phyloP scores from a whole-genome alignment of 2,797 vertebrate genomes.

The Amphiprion clarkii region DNA sequence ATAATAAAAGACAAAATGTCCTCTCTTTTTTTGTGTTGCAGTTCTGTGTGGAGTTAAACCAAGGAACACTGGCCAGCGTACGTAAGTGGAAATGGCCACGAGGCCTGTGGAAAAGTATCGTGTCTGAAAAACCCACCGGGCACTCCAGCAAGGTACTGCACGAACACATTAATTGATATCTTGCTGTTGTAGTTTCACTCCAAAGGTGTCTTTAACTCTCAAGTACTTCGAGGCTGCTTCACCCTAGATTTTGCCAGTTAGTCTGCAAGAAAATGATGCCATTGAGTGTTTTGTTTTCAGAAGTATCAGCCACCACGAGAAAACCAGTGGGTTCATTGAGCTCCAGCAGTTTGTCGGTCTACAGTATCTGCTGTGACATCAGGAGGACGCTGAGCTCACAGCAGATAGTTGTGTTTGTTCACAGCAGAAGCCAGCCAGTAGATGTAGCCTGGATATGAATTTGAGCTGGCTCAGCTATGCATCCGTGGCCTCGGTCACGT shows the following conservation, averaged over 20 bases:
- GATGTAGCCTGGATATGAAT: slow-evolving; percentile 20
- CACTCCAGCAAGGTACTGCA: slow-evolving; percentile 85
- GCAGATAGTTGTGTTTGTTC: slow-evolving; percentile 3
- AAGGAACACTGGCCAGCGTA: slow-evolving; percentile 89
- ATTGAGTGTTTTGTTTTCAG: too few relatives aligned
- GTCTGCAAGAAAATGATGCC: too few relatives aligned
- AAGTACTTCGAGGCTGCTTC: too few relatives aligned
- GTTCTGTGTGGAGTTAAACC: slow-evolving; percentile 95
- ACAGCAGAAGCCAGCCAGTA: background rate
- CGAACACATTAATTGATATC: too few relatives aligned
- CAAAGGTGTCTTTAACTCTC: too few relatives aligned
- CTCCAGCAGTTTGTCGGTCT: background rate
- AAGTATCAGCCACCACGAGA: too few relatives aligned
- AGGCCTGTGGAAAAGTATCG: slow-evolving; percentile 90
- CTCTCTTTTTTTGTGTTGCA: slow-evolving; percentile 73
- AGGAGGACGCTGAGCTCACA: background rate
- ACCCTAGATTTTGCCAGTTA: too few relatives aligned
- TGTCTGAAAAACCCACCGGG: slow-evolving; percentile 88
- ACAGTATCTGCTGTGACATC: slow-evolving; percentile 9
- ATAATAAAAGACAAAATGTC: background rate
- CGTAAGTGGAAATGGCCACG: slow-evolving; percentile 91
- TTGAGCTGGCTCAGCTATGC: background rate
- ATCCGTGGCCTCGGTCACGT: background rate
- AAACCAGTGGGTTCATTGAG: background rate
- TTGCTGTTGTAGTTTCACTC: too few relatives aligned